Conservation (phyloP, 2,797 vertebrate genomes). For the Poecilia velifera region DNA sequence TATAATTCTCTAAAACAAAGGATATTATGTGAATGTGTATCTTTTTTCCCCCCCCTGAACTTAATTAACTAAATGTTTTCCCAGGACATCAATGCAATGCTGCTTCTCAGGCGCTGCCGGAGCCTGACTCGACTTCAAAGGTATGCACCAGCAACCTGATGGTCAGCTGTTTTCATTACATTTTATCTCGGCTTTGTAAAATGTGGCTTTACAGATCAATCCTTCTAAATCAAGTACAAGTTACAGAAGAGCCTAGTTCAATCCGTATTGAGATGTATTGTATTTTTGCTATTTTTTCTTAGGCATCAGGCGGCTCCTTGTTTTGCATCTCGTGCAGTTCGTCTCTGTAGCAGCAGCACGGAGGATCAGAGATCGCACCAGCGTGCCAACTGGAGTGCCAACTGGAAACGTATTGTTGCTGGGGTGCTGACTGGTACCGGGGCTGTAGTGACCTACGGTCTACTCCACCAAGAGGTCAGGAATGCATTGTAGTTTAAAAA, state of each 20-base stretch:
- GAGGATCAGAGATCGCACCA: conserved; percentile 49
- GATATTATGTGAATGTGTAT: not conserved
- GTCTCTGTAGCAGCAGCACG: conserved; percentile 52
- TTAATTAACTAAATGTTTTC: not conserved
- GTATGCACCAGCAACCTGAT: conserved; percentile 41
- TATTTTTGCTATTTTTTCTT: not conserved
- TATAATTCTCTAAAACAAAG: not conserved
- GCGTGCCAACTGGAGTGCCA: conserved; percentile 9
- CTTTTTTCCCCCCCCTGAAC: not conserved
- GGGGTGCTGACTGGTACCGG: conserved; percentile 80
- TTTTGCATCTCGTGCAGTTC: conserved; percentile 41
- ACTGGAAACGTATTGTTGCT: conserved; percentile 71
- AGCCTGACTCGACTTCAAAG: conserved; percentile 68
- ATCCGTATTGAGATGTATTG: not conserved
- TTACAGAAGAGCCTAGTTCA: not conserved
- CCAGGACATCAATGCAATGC: conserved; percentile 74
- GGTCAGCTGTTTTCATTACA: not conserved
- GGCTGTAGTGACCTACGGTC: conserved; percentile 73
- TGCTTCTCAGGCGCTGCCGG: conserved; percentile 73
- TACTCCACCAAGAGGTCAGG: conserved; percentile 76
- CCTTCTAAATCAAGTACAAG: not conserved
- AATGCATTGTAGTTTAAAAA: not conserved
- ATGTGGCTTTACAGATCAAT: not conserved
- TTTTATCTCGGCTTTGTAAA: not conserved
- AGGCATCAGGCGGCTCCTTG: conserved; percentile 59